These are phyloP conservation scores for Erythrocebus patas DNA, from an alignment of 2,113 vertebrate genomes.

Conservation along the genomic window DNA sequence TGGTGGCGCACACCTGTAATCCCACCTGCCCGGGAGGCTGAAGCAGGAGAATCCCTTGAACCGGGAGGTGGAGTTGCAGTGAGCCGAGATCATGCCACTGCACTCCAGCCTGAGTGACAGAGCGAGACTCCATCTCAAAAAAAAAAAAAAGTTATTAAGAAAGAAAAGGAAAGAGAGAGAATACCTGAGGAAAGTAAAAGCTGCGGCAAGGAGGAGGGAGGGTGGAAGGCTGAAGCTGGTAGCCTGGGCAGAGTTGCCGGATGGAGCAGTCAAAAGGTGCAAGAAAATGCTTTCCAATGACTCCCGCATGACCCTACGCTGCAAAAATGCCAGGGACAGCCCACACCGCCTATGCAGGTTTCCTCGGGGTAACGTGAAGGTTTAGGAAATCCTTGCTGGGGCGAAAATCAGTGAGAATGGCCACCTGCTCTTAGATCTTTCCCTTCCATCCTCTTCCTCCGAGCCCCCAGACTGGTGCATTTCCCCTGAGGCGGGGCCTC, in stretches of 20 bases:
- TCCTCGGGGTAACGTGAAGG: background rate
- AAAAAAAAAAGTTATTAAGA: background rate
- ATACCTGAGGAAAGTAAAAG: background rate
- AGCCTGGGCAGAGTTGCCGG: background rate
- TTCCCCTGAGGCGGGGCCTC: background rate
- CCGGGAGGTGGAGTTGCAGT: no score
- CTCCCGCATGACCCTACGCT: background rate
- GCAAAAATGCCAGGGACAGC: background rate
- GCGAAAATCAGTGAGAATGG: background rate
- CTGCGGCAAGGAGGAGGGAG: background rate
- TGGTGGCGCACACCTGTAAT: fast-evolving
- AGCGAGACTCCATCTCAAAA: no score
- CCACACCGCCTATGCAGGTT: background rate
- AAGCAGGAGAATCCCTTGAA: no score
- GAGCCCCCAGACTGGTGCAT: background rate
- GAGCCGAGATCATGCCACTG: no score
- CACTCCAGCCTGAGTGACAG: no score
- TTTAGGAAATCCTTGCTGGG: background rate
- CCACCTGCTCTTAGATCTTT: background rate
- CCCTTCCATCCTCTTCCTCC: background rate
- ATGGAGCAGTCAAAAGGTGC: background rate
- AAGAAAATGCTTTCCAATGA: background rate
- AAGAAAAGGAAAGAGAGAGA: background rate
- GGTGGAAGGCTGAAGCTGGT: no score
- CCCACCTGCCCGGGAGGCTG: no score